Evolutionary conservation across 1,140 invertebrate genomes (phyloP).

Genomic region (Zaprionus nigranus): DNA sequence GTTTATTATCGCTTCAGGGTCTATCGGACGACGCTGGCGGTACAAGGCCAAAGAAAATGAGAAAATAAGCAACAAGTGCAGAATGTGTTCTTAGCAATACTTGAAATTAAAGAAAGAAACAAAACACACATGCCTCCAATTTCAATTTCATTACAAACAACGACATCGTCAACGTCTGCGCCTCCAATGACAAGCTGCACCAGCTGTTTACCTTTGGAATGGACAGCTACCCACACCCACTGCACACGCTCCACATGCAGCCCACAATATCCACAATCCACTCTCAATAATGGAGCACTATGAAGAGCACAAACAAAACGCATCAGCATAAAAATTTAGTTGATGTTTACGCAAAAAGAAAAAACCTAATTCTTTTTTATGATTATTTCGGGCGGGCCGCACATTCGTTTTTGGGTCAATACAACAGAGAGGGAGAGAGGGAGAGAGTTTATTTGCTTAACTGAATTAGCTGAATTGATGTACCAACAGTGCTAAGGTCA

Average conservation of each 20-base stretch:
- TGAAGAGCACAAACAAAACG: slow-evolving; percentile 32
- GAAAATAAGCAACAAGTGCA: slow-evolving; percentile 68
- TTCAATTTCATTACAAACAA: slow-evolving; percentile 17
- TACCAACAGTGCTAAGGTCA: slow-evolving; percentile 55
- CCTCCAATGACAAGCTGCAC: slow-evolving; percentile 45
- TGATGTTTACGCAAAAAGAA: slow-evolving; percentile 49
- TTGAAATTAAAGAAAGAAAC: slow-evolving; percentile 5
- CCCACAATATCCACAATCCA: slow-evolving; percentile 19
- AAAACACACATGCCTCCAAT: slow-evolving; percentile 46
- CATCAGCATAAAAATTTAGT: slow-evolving; percentile 61
- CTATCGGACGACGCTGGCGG: slow-evolving; percentile 13
- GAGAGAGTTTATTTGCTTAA: background rate
- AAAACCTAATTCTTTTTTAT: slow-evolving; percentile 63
- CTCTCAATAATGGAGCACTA: slow-evolving; percentile 60
- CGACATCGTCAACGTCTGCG: background rate
- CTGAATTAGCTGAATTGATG: background rate
- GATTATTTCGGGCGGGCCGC: slow-evolving; percentile 33
- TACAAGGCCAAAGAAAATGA: slow-evolving; percentile 54
- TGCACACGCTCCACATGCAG: background rate
- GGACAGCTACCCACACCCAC: slow-evolving; percentile 10
- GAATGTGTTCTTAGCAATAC: slow-evolving; percentile 14
- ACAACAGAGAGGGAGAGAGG: background rate
- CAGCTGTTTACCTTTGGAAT: slow-evolving; percentile 51
- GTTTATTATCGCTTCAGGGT: slow-evolving; percentile 8
- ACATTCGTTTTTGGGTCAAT: slow-evolving; percentile 3